phyloP scores from a whole-genome alignment of 2,113 vertebrate species.

The Oryctolagus cuniculus region DNA sequence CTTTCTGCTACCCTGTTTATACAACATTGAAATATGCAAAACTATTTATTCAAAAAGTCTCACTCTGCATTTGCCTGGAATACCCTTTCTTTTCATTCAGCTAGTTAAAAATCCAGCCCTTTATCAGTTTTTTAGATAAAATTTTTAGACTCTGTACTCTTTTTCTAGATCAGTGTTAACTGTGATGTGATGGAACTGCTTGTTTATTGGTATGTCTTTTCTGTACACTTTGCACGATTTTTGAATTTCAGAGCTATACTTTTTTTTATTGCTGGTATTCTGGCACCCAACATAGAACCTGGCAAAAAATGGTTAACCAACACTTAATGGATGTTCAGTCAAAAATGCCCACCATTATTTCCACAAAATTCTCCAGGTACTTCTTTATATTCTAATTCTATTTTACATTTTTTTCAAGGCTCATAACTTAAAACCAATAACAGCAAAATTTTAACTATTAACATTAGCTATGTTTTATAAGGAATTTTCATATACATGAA shows the following conservation, averaged over 20 bases:
- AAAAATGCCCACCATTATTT: slow-evolving; percentile 50
- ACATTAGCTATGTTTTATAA: not conserved
- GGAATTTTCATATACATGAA: slow-evolving; percentile 3
- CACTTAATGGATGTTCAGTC: slow-evolving; percentile 19
- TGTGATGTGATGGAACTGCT: slow-evolving; percentile 32
- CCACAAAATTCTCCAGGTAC: not conserved
- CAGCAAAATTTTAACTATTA: slow-evolving; percentile 37
- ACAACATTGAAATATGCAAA: not conserved
- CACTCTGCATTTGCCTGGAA: not conserved
- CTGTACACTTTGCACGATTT: not conserved
- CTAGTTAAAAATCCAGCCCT: not conserved
- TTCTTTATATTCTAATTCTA: slow-evolving; percentile 53
- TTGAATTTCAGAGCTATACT: not conserved
- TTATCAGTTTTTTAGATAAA: not conserved
- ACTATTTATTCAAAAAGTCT: slow-evolving; percentile 37
- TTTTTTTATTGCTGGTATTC: slow-evolving; percentile 54
- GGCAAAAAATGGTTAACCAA: slow-evolving; percentile 28
- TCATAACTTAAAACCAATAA: slow-evolving; percentile 15
- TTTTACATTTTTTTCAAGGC: slow-evolving; percentile 43
- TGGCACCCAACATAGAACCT: slow-evolving; percentile 29
- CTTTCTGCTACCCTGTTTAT: not conserved
- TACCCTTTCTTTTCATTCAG: slow-evolving; percentile 33
- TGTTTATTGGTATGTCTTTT: slow-evolving; percentile 39
- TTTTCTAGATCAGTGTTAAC: slow-evolving; percentile 34
- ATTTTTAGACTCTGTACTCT: not conserved